A percentile compares a stretch with the other conserved stretches of the same genome.
Conservation (phyloP, 2,888 invertebrate species). For the Protodeltote pygarga region DNA sequence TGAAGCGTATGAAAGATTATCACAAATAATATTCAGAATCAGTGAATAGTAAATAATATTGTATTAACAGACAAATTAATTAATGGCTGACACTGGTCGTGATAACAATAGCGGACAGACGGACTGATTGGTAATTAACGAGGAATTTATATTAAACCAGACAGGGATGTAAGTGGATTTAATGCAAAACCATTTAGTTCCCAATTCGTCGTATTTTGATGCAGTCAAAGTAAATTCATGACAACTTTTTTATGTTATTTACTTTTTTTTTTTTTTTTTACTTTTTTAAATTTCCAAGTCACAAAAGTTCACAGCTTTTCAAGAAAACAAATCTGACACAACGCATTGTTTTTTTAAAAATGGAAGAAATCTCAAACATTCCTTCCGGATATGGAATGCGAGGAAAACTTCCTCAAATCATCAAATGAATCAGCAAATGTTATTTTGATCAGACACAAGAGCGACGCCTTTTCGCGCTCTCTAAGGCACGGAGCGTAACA, state of each 20-base stretch:
- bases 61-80: slow-evolving; percentile 36
- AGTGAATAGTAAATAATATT: slow-evolving; percentile 35
- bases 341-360: slow-evolving; percentile 21
- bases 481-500: too few species aligned
- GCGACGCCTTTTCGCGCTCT: too few species aligned
- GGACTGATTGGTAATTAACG: slow-evolving; percentile 31
- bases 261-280: neutral
- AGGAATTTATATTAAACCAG: slow-evolving; percentile 25
- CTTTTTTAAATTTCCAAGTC: neutral
- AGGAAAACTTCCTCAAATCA: slow-evolving; percentile 4
- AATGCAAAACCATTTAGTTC: too few species aligned
- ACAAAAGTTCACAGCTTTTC: neutral
- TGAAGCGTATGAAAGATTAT: slow-evolving; percentile 1
- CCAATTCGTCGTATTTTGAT: too few species aligned
- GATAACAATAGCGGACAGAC: slow-evolving; percentile 13
- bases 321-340: neutral
- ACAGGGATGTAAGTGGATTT: too few species aligned
- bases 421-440: too few species aligned
- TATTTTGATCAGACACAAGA: too few species aligned
- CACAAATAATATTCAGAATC: slow-evolving; percentile 7
- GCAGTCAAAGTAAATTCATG: too few species aligned
- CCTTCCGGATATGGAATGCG: slow-evolving; percentile 14
- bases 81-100: slow-evolving; percentile 9
- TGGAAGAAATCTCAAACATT: slow-evolving; percentile 6
- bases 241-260: too few species aligned